A percentile compares a stretch with the other conserved stretches of the same genome.
phyloP scores from a whole-genome alignment of 2,888 invertebrate species.

The Spodoptera picta region DNA sequence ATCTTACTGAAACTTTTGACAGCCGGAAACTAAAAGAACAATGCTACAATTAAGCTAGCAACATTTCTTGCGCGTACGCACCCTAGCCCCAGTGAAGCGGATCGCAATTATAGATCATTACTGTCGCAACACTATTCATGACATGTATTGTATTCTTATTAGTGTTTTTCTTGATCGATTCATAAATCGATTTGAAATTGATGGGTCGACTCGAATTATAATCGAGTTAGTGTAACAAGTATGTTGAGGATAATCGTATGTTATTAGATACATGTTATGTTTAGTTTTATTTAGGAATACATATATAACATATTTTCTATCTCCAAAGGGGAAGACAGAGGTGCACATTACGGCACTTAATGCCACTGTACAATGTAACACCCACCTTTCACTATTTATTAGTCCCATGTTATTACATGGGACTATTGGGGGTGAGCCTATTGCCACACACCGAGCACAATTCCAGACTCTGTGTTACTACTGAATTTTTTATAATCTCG shows the following conservation, averaged over 20 bases:
- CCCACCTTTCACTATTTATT: no score
- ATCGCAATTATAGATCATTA: constrained; percentile 55
- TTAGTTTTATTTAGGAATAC: no score
- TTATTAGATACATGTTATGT: no score
- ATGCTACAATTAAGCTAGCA: constrained; percentile 55
- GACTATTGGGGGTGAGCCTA: no score
- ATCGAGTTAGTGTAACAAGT: constrained; percentile 12
- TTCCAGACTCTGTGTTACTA: no score
- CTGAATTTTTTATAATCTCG: no score
- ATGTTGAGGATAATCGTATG: background rate
- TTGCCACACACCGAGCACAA: no score
- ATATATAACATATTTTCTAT: no score
- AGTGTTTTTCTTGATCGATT: constrained; percentile 51
- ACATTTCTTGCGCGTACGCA: constrained; percentile 61
- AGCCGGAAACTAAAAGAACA: constrained; percentile 65
- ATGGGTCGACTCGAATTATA: constrained; percentile 14
- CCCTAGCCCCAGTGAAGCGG: constrained; percentile 51
- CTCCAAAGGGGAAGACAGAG: no score
- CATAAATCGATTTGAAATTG: constrained; percentile 41
- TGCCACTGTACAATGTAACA: no score
- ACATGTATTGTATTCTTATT: constrained; percentile 67
- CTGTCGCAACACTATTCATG: constrained; percentile 57
- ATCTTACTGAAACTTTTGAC: constrained; percentile 48
- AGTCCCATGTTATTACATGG: no score
- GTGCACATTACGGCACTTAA: no score